These are phyloP conservation scores for Acanthococcus lagerstroemiae DNA, from an alignment of 2,888 invertebrate genomes.

Conservation along the genomic window DNA sequence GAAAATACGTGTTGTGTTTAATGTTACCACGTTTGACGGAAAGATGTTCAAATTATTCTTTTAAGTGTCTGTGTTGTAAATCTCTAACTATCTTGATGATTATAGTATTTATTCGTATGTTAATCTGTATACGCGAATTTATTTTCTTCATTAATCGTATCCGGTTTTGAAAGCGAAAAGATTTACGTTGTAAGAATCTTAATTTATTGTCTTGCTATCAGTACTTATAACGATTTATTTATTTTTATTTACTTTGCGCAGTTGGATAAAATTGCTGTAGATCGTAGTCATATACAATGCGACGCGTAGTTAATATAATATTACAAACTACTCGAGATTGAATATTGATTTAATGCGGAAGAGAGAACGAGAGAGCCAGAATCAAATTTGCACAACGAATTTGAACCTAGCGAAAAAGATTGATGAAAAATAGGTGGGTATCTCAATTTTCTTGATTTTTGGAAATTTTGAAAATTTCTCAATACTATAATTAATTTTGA, in stretches of 20 bases:
- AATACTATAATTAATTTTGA: too few species aligned
- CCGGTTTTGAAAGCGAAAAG: neutral
- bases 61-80: neutral
- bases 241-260: neutral
- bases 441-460: too few species aligned
- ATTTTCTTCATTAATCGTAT: neutral
- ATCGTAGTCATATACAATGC: too few species aligned
- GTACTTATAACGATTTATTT: neutral
- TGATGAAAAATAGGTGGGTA: too few species aligned
- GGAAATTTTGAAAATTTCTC: too few species aligned
- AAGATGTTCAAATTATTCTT: conserved; percentile 10
- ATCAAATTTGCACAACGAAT: too few species aligned
- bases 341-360: too few species aligned
- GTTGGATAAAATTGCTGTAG: neutral
- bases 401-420: too few species aligned
- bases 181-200: neutral
- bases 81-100: neutral
- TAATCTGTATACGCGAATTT: neutral
- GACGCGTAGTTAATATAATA: too few species aligned
- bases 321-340: too few species aligned
- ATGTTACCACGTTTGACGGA: conserved; percentile 7
- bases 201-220: neutral
- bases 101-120: neutral
- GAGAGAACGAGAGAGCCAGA: too few species aligned
- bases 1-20: conserved; percentile 1